Evolutionary conservation across 1,140 invertebrate species (phyloP).

Genomic region (Platyura marginata): DNA sequence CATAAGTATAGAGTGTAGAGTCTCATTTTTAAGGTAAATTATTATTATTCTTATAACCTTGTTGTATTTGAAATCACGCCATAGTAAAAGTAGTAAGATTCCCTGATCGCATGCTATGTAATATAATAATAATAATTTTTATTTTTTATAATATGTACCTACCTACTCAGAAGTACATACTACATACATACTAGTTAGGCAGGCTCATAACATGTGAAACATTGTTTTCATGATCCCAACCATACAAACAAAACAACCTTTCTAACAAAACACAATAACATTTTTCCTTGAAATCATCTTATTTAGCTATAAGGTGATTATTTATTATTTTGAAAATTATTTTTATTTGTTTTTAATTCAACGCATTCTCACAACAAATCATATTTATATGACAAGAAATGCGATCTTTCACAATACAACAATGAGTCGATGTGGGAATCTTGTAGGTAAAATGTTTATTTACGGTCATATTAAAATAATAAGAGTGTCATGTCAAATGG

Average conservation of each 20-base stretch:
- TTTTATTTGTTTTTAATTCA: background rate
- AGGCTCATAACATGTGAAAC: background rate
- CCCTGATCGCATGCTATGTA: too few species aligned
- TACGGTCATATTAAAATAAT: background rate
- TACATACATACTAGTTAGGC: too few species aligned
- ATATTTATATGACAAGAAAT: slow-evolving; percentile 3
- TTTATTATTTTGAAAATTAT: background rate
- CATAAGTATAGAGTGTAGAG: too few species aligned
- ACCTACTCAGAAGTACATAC: too few species aligned
- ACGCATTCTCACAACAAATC: slow-evolving; percentile 2
- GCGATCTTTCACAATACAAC: slow-evolving; percentile 1
- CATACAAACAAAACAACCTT: background rate
- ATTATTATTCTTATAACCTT: too few species aligned
- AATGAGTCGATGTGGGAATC: background rate
- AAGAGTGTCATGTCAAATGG: background rate
- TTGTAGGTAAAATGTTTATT: background rate
- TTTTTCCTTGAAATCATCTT: background rate
- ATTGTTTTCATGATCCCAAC: background rate
- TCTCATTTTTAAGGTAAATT: too few species aligned
- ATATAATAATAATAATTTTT: too few species aligned
- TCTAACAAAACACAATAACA: background rate
- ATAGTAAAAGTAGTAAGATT: too few species aligned
- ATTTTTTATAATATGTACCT: too few species aligned
- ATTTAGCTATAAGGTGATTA: background rate
- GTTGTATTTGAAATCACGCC: too few species aligned